Evolutionary conservation across 2,888 invertebrate species (phyloP).

Genomic region (Drosophila ezoana): DNA sequence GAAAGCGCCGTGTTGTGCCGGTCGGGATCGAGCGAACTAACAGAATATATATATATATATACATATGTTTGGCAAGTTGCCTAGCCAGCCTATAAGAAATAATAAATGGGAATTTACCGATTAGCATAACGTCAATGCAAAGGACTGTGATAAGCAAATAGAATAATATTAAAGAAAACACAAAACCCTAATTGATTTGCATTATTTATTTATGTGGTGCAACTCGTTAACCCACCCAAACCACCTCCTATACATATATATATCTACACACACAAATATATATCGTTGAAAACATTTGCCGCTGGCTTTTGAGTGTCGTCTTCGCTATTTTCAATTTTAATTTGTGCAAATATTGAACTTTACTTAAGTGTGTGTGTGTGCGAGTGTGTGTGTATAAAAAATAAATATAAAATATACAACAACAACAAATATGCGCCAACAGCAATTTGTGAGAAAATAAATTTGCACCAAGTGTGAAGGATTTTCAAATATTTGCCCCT

Average conservation of each 20-base stretch:
- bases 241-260: conserved; percentile 11
- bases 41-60: conserved; percentile 6
- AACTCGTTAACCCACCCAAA: conserved; percentile 34
- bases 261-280: conserved; percentile 19
- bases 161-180: background rate
- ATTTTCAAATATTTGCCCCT: conserved; percentile 56
- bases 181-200: conserved; percentile 25
- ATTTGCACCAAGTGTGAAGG: conserved; percentile 61
- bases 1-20: conserved; percentile 32
- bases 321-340: conserved; percentile 65
- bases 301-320: conserved; percentile 48
- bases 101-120: conserved; percentile 3
- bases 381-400: conserved; percentile 9
- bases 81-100: background rate
- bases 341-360: conserved; percentile 77
- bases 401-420: conserved; percentile 10
- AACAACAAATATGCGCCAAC: conserved; percentile 41
- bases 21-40: conserved; percentile 36
- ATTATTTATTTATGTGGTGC: conserved; percentile 54
- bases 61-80: no score
- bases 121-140: background rate
- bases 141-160: conserved; percentile 32
- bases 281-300: conserved; percentile 42
- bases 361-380: conserved; percentile 57
- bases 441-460: conserved; percentile 58